phyloP scores from a whole-genome alignment of 2,797 vertebrate species.

The Apogon talboti region DNA sequence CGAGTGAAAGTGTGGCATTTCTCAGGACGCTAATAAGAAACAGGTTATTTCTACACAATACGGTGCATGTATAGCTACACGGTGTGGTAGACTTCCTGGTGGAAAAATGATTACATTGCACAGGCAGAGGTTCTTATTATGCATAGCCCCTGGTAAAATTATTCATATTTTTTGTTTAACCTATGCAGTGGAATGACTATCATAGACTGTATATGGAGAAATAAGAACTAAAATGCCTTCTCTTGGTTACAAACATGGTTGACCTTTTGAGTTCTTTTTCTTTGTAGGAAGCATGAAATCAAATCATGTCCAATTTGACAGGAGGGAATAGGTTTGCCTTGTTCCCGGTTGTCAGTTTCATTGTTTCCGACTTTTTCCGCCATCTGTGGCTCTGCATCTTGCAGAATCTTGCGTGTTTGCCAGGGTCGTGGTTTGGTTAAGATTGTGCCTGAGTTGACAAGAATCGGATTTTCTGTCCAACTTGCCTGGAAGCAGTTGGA shows the following conservation, averaged over 20 bases:
- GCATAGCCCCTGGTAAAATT: conserved; percentile 59
- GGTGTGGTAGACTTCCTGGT: conserved; percentile 35
- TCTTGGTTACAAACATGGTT: conserved; percentile 50
- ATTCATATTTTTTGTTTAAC: conserved; percentile 43
- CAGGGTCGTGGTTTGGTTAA: conserved; percentile 11
- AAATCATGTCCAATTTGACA: conserved; percentile 62
- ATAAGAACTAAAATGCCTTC: conserved; percentile 25
- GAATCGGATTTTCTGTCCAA: not conserved
- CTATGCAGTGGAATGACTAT: conserved; percentile 28
- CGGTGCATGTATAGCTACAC: conserved; percentile 47
- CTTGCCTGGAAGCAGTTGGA: conserved; percentile 1
- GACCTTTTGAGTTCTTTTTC: conserved; percentile 61
- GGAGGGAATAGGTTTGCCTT: conserved; percentile 40
- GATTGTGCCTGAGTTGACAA: not conserved
- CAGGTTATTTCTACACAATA: conserved; percentile 66
- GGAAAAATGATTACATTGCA: conserved; percentile 65
- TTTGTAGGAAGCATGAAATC: conserved; percentile 51
- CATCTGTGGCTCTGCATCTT: not conserved
- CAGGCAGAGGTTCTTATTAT: conserved; percentile 56
- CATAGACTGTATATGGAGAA: conserved; percentile 9
- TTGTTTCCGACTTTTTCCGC: conserved; percentile 19
- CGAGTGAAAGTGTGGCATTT: conserved; percentile 60
- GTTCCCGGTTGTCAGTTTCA: conserved; percentile 29
- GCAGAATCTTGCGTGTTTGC: not conserved
- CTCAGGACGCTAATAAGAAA: conserved; percentile 68